These are phyloP conservation scores for Junonia oenone DNA, from an alignment of 2,888 invertebrate species.

Conservation along the genomic window DNA sequence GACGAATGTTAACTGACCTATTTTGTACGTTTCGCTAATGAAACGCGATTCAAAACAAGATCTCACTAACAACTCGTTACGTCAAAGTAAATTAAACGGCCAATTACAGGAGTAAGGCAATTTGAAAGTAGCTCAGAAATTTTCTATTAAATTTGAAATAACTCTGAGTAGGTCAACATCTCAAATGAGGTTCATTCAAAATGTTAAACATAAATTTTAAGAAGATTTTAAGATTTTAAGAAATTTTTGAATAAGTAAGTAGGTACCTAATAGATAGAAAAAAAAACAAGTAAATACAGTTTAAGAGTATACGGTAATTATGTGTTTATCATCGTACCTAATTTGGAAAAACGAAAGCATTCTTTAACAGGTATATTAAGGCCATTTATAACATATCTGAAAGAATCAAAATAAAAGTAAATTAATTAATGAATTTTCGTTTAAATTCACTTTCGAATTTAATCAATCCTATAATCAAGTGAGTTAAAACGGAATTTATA, in stretches of 20 bases:
- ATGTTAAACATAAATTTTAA: neutral
- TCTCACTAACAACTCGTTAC: constrained; percentile 15
- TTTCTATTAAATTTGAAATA: constrained; percentile 14
- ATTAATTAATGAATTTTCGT: too few species aligned
- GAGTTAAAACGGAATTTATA: too few species aligned
- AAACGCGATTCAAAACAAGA: constrained; percentile 14
- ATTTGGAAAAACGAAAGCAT: too few species aligned
- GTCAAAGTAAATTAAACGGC: constrained; percentile 11
- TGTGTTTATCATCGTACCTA: too few species aligned
- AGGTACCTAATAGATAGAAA: too few species aligned
- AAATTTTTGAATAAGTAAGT: neutral
- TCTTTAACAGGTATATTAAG: too few species aligned
- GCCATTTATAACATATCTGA: too few species aligned
- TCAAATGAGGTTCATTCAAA: constrained; percentile 9
- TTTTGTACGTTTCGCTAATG: constrained; percentile 12
- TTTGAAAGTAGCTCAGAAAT: constrained; percentile 12
- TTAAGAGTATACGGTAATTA: too few species aligned
- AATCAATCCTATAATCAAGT: too few species aligned
- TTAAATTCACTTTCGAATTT: too few species aligned
- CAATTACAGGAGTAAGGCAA: constrained; percentile 16
- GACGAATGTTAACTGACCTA: constrained; percentile 13
- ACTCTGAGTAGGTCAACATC: constrained; percentile 1
- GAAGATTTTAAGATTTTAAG: neutral
- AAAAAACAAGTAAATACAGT: too few species aligned
- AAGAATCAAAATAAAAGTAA: too few species aligned